phyloP scores from a whole-genome alignment of 2,113 vertebrate genomes.

The Anarhynchus alexandrinus region DNA sequence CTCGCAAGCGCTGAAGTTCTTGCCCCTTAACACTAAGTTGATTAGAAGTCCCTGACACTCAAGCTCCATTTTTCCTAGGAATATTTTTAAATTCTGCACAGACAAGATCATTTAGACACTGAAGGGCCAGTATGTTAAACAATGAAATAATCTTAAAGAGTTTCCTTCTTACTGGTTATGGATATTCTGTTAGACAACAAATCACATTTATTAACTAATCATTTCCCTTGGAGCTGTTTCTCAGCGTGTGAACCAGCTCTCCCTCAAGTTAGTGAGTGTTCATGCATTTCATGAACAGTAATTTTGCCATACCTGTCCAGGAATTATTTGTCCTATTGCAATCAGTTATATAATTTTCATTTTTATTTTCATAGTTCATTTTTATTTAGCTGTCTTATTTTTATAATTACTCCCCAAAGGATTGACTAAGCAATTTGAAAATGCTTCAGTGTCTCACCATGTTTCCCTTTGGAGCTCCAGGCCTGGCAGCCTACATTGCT shows the following conservation, averaged over 20 bases:
- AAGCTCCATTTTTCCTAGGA: background rate
- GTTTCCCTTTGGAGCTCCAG: background rate
- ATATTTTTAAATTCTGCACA: background rate
- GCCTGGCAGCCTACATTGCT: background rate
- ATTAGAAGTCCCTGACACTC: background rate
- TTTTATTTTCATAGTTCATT: background rate
- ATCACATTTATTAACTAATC: background rate
- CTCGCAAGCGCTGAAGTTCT: background rate
- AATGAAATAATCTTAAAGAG: background rate
- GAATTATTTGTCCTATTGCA: background rate
- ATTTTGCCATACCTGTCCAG: background rate
- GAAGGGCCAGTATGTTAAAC: background rate
- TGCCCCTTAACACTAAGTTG: background rate
- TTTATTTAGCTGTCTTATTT: background rate
- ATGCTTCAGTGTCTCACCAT: background rate
- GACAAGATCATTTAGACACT: background rate
- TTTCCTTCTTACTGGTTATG: background rate
- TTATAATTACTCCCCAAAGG: background rate
- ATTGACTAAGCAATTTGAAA: background rate
- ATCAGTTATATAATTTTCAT: background rate
- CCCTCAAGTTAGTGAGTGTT: background rate
- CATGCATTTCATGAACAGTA: background rate
- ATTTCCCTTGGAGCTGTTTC: background rate
- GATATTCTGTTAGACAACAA: background rate
- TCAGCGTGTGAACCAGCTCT: background rate